phyloP scores from a whole-genome alignment of 1,140 invertebrate genomes.

The Lordiphosa collinella region DNA sequence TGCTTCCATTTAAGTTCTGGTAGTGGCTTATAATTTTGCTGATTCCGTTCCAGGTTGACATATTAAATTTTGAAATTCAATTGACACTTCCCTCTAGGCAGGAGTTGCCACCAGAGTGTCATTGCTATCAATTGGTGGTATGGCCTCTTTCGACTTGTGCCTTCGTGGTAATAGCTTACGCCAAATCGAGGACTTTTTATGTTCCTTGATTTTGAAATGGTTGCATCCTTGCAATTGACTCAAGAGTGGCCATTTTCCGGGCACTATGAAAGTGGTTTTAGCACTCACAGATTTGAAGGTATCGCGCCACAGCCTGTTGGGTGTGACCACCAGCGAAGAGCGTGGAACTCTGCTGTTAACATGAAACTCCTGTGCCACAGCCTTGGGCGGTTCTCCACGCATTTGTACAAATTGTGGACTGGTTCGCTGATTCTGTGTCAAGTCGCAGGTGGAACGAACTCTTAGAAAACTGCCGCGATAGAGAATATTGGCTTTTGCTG shows the following conservation, averaged over 20 bases:
- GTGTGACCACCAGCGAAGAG: background rate
- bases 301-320: background rate
- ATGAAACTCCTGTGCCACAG: background rate
- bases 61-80: slow-evolving; percentile 5
- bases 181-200: slow-evolving; percentile 16
- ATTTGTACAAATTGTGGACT: too few species aligned
- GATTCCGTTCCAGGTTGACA: slow-evolving; percentile 31
- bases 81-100: background rate
- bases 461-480: slow-evolving; percentile 46
- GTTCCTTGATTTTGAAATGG: background rate
- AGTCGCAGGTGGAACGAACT: slow-evolving; percentile 2
- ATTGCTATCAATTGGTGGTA: too few species aligned
- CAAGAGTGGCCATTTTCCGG: background rate
- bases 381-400: background rate
- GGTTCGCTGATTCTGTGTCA: background rate
- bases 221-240: background rate
- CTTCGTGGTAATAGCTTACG: background rate
- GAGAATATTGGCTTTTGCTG: slow-evolving; percentile 8
- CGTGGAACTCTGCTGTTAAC: background rate
- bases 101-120: background rate
- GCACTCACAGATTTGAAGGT: background rate
- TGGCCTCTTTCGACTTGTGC: background rate
- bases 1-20: slow-evolving; percentile 12
- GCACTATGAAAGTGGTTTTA: background rate
- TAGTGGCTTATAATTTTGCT: slow-evolving; percentile 52